Evolutionary conservation across 2,797 vertebrate species (phyloP), one percentile per base, ranked within the genome.

Genomic region (Eutrigla gurnardus): DNA sequence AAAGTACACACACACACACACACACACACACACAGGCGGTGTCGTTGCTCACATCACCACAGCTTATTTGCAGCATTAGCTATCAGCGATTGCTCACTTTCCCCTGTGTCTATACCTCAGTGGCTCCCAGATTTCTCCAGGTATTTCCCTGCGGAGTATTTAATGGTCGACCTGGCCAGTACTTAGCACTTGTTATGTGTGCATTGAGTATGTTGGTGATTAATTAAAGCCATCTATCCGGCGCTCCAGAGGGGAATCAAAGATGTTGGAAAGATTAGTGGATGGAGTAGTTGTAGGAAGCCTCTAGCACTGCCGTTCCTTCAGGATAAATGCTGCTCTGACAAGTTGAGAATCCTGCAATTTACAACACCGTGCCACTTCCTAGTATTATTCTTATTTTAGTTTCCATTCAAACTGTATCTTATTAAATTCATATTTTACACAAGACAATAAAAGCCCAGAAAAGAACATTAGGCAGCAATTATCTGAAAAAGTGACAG

Each of bases 211-310:
- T 71, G 63, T 85, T 78, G 50, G 80, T 88, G 89, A 91, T 91
- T 91, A 89, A 93, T 91, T 89, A 88, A 88, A 87, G 80, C 77
- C 75, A 89, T 89, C 71, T 86, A 83, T 81, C 78, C 65, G 52
- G 25, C 57, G 69, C 58, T 66, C 84, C 82, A 61, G 75, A 65
- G 84, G 81, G 81, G 84, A 84, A 86, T 84, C 78, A 85, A 82
- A 75, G 65, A 70, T 77, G 78, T 55, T 78, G 46, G 33, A 75
- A 75, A 81, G 73, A 83, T 89, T 69, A 86, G 80, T 76, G 61
- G 46, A 78, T 70, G 64, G 77, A 73, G 66, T 77, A 46, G 65
- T 52, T 6, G 2, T 40, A 65, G 55, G 46, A 77, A 72, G 64
- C 37, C 36, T 69, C 50, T 15, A 62, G 50, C 43, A 37, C 52